phyloP scores from a whole-genome alignment of 2,113 vertebrate genomes.

The Sarotherodon lohbergeri region DNA sequence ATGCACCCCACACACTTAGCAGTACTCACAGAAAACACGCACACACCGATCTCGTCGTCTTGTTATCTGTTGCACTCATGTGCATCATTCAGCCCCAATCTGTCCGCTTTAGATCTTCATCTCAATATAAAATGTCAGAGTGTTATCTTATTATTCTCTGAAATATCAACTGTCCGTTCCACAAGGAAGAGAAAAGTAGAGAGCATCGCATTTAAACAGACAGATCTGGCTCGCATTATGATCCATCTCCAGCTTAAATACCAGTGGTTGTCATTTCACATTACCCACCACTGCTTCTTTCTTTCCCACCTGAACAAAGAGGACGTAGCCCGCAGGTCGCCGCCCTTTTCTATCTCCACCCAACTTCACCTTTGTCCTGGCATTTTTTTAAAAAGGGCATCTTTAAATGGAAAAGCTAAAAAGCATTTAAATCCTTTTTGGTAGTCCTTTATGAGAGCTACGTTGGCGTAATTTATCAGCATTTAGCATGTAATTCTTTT shows the following conservation, averaged over 20 bases:
- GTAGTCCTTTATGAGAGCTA: background rate
- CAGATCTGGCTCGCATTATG: background rate
- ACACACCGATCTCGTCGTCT: background rate
- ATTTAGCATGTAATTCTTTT: background rate
- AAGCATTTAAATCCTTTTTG: background rate
- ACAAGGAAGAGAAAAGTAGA: background rate
- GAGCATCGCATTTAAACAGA: background rate
- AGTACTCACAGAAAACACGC: background rate
- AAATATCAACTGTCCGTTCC: conserved; percentile 31
- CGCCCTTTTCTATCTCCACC: background rate
- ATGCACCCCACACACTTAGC: background rate
- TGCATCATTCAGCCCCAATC: background rate
- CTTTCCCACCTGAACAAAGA: background rate
- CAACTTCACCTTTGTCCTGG: background rate
- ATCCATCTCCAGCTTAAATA: conserved; percentile 21
- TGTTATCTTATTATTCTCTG: background rate
- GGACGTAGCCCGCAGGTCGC: background rate
- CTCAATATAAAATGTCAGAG: conserved; percentile 16
- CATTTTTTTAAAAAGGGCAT: background rate
- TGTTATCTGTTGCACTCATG: background rate
- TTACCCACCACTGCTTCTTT: background rate
- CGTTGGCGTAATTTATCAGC: background rate
- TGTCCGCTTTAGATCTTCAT: conserved; percentile 23
- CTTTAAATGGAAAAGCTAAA: background rate
- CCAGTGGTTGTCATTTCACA: conserved; percentile 6